phyloP scores from a whole-genome alignment of 1,140 invertebrate genomes.

The Calephelis nemesis region DNA sequence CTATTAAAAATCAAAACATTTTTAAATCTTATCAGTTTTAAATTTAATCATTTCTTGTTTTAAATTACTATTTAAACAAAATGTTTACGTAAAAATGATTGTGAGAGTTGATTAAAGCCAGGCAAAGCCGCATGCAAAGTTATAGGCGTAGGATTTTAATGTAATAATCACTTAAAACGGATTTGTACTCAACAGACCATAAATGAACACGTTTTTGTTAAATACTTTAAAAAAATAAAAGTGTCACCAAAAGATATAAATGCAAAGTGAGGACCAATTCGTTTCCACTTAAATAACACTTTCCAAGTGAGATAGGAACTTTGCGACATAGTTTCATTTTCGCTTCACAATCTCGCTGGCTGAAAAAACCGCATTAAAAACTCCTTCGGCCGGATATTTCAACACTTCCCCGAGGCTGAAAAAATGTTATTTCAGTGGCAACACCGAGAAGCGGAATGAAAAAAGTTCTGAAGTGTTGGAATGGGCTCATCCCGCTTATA shows the following conservation, averaged over 20 bases:
- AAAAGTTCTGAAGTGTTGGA: slow-evolving; percentile 31
- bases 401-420: slow-evolving; percentile 33
- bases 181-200: too few species aligned
- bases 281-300: slow-evolving; percentile 24
- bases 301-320: slow-evolving; percentile 24
- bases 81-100: too few species aligned
- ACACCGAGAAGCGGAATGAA: slow-evolving; percentile 44
- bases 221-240: slow-evolving; percentile 9
- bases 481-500: slow-evolving; percentile 17
- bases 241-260: slow-evolving; percentile 19
- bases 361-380: slow-evolving; percentile 35
- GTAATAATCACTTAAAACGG: too few species aligned
- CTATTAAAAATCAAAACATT: too few species aligned
- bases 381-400: slow-evolving; percentile 27
- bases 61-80: too few species aligned
- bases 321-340: slow-evolving; percentile 27
- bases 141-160: too few species aligned
- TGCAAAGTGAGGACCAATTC: slow-evolving; percentile 21
- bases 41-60: too few species aligned
- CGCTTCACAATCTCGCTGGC: slow-evolving; percentile 22
- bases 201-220: not conserved
- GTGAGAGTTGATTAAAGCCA: too few species aligned
- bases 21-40: too few species aligned
- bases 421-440: slow-evolving; percentile 42
- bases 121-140: too few species aligned